Percentiles rank a stretch among this genome's conserved stretches.
Evolutionary conservation across 2,797 vertebrate species (phyloP).

Genomic region (Gorsachius magnificus): DNA sequence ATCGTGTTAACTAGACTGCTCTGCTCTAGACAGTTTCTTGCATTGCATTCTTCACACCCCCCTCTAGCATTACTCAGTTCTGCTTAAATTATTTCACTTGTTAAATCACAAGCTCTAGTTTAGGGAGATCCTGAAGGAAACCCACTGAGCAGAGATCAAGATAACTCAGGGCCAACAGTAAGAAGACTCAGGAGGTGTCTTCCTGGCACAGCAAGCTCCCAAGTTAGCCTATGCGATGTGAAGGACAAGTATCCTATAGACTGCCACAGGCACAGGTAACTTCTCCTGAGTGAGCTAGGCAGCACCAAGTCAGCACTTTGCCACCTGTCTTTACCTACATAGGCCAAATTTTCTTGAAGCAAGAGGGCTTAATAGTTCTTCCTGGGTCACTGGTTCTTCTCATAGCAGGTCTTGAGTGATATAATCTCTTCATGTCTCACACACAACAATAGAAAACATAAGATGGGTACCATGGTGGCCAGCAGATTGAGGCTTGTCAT

Average conservation of each 20-base stretch:
- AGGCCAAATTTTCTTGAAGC: background rate
- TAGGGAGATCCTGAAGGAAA: background rate
- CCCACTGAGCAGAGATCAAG: background rate
- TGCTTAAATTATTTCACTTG: background rate
- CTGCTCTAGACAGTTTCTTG: background rate
- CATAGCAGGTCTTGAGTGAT: background rate
- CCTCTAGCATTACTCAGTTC: background rate
- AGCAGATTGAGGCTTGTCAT: background rate
- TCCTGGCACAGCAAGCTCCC: background rate
- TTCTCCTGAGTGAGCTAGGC: background rate
- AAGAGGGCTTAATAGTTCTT: background rate
- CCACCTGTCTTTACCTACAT: background rate
- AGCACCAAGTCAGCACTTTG: background rate
- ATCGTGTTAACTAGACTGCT: background rate
- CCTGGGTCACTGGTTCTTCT: background rate
- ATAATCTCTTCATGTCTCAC: background rate
- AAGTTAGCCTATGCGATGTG: accelerated
- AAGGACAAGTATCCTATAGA: background rate
- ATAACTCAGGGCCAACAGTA: background rate
- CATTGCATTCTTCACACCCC: background rate
- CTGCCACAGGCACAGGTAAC: background rate
- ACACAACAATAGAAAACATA: background rate
- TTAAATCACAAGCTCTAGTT: background rate
- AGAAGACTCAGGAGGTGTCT: background rate
- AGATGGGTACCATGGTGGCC: background rate